A percentile compares a stretch with the other conserved stretches of the same genome.
These are phyloP conservation scores for Caenorhabditis sulstoni DNA, from an alignment of 2,888 invertebrate genomes.

Conservation along the genomic window DNA sequence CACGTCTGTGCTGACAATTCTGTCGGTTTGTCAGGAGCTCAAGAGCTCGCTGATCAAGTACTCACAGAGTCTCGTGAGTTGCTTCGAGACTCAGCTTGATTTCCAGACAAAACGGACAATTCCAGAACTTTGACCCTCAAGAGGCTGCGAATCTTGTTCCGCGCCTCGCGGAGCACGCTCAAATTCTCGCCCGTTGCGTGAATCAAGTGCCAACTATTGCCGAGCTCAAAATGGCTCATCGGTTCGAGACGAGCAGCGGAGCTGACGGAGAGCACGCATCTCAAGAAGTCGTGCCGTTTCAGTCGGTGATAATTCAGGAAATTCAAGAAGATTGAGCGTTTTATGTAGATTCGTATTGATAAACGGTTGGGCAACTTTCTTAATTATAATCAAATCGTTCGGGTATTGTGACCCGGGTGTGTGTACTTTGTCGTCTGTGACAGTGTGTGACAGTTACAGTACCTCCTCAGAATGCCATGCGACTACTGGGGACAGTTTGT, in stretches of 20 bases:
- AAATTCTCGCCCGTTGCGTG: no score
- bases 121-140: no score
- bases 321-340: conserved; percentile 22
- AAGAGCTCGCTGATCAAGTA: background rate
- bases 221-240: conserved; percentile 2
- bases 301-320: conserved; percentile 33
- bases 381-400: no score
- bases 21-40: background rate
- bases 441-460: no score
- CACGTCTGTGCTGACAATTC: background rate
- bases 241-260: background rate
- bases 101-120: no score
- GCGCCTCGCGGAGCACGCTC: no score
- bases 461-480: conserved; percentile 5
- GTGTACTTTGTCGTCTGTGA: no score
- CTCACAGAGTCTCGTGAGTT: no score
- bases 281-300: background rate
- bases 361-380: no score
- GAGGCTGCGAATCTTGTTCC: no score
- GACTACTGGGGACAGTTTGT: conserved; percentile 29
- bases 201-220: conserved; percentile 16
- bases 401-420: background rate
- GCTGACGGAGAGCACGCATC: background rate
- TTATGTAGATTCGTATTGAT: no score
- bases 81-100: no score